These are phyloP conservation scores for Petrocephalus schoutedeni DNA, from an alignment of 2,797 vertebrate species.

Conservation along the genomic window DNA sequence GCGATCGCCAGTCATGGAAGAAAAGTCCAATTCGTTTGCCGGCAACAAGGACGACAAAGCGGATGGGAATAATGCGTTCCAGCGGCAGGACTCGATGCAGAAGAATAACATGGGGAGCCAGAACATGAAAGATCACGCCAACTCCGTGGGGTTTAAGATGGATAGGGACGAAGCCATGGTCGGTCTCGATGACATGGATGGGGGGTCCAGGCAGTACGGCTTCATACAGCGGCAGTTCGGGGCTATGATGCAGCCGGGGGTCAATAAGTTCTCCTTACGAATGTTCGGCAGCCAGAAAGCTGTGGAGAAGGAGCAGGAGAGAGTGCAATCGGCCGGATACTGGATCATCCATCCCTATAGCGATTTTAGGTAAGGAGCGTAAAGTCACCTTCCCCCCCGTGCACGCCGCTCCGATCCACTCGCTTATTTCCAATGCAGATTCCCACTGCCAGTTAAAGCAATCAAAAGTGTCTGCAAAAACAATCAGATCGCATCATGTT, in stretches of 20 bases:
- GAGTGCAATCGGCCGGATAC: slow-evolving; percentile 96
- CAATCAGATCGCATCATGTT: slow-evolving; percentile 2
- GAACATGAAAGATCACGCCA: slow-evolving; percentile 85
- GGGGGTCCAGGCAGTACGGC: slow-evolving; percentile 72
- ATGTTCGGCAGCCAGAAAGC: slow-evolving; percentile 99
- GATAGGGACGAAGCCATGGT: slow-evolving; percentile 81
- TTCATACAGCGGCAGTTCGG: slow-evolving; percentile 97
- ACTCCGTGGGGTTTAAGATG: slow-evolving; percentile 87
- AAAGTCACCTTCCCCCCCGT: slow-evolving; percentile 40
- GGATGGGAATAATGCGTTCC: slow-evolving; percentile 79
- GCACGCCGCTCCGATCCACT: slow-evolving; percentile 28
- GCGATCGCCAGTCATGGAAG: slow-evolving; percentile 72
- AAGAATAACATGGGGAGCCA: slow-evolving; percentile 72
- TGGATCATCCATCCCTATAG: slow-evolving; percentile 99
- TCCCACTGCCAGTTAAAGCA: slow-evolving; percentile 26
- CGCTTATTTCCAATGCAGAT: slow-evolving; percentile 8
- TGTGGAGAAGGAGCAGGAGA: slow-evolving; percentile 95
- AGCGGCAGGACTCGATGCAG: slow-evolving; percentile 77
- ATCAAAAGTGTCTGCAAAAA: not conserved
- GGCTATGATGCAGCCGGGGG: slow-evolving; percentile 94
- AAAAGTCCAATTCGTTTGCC: slow-evolving; percentile 81
- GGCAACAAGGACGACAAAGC: slow-evolving; percentile 81
- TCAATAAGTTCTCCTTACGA: slow-evolving; percentile 98
- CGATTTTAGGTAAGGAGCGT: slow-evolving; percentile 90
- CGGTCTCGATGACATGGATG: slow-evolving; percentile 82